Base-by-base conservation (phyloP, 2,797 vertebrate species). In the Xenops minutus region DNA sequence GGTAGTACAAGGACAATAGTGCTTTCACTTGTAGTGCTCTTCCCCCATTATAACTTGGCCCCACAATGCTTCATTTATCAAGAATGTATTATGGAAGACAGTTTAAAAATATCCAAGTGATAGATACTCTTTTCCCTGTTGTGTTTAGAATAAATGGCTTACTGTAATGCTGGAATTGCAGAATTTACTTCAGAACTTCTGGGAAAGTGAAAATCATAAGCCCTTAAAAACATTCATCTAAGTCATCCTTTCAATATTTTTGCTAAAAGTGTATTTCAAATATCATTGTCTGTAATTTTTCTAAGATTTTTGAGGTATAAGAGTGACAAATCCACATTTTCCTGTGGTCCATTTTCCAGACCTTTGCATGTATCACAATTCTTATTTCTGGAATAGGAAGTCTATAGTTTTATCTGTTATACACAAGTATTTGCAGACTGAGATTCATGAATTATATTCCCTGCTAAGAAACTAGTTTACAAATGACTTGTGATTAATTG, bases 91-190 rank as follows among this genome's bases (percentile, higher is more conserved):
- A 94, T 69, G 46, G 26, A 43, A 95, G 76, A 73, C 78, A 91
- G 74, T 92, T 96, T 96, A 95, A 98, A 98, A 96, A 96, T 97
- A 97, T 73, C 95, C 51, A 91, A 96, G 55, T 97, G 97, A 97
- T 93, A 96, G 90, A 97, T 97, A 96, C 29, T 86, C 54, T 72
- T 79, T 92, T 77, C 94, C 55, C 78, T 93, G 91, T 92, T 94
- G 74, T 92, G 88, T 97, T 95, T 88, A 94, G 92, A 96, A 97
- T 96, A 97, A 97, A 98, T 97, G 91, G 48, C 74, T 98, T 97
- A 97, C 96, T 97, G 96, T 98, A 98, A 97, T 78, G 88, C 61
- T 90, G 80, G 85, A 96, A 97, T 97, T 98, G 82, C 43, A 96
- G 87, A 93, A 88, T 85, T 94, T 93, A 30, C 56, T 96, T 96